These are phyloP conservation scores for Lasioglossum vierecki DNA, from an alignment of 2,888 invertebrate genomes.

Conservation along the genomic window DNA sequence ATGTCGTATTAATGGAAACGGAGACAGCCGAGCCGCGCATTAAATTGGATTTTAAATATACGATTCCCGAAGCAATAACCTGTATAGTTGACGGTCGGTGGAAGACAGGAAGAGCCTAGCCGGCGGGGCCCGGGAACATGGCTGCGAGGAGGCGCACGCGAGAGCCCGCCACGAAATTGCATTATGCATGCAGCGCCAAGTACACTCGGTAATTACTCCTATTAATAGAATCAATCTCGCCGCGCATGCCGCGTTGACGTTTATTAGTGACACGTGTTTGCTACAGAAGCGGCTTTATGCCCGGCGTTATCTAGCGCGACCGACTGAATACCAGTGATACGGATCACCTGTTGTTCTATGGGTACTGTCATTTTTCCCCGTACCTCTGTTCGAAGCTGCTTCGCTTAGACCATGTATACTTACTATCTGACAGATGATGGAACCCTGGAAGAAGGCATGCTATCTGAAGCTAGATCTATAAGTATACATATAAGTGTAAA, in stretches of 20 bases:
- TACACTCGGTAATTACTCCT: constrained; percentile 74
- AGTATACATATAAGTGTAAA: too few relatives aligned
- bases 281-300: constrained; percentile 66
- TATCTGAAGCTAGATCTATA: too few relatives aligned
- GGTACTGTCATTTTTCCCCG: constrained; percentile 26
- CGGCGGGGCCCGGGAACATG: constrained; percentile 7
- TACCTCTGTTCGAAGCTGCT: neutral
- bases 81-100: neutral
- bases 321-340: constrained; percentile 33
- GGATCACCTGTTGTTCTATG: constrained; percentile 44
- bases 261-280: constrained; percentile 73
- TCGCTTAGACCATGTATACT: too few relatives aligned
- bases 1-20: constrained; percentile 13
- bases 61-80: constrained; percentile 31
- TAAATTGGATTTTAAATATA: constrained; percentile 67
- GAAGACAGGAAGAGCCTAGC: constrained; percentile 14
- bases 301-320: constrained; percentile 58
- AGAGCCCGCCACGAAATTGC: constrained; percentile 59
- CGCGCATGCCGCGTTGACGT: constrained; percentile 70
- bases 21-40: constrained; percentile 32
- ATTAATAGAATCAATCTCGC: constrained; percentile 74
- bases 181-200: constrained; percentile 74
- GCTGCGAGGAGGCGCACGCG: neutral
- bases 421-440: too few relatives aligned
- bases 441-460: too few relatives aligned